Percentiles rank a stretch among this genome's conserved stretches.
These are phyloP conservation scores for Rotaria sp. DNA, from an alignment of 2,888 invertebrate species.

Conservation along the genomic window DNA sequence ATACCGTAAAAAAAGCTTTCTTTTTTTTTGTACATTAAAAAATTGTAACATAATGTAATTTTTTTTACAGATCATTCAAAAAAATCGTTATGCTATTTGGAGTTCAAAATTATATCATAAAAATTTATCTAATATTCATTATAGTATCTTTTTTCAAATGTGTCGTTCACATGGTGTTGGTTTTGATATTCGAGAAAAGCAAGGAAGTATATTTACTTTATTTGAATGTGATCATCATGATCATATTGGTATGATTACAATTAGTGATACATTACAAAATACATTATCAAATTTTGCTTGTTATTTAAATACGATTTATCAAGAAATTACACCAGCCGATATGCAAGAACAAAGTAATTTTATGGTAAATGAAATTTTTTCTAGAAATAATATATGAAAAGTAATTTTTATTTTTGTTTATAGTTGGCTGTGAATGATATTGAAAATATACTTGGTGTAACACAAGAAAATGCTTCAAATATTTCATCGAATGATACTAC, in stretches of 20 bases:
- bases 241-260: slow-evolving; percentile 53
- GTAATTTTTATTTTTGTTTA: background rate
- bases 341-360: slow-evolving; percentile 55
- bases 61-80: background rate
- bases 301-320: slow-evolving; percentile 53
- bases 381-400: background rate
- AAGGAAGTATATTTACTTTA: slow-evolving; percentile 53
- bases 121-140: slow-evolving; percentile 55
- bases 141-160: slow-evolving; percentile 56
- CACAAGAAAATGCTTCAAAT: background rate
- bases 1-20: slow-evolving; percentile 33
- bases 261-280: slow-evolving; percentile 52
- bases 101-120: slow-evolving; percentile 52
- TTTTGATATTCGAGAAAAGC: slow-evolving; percentile 54
- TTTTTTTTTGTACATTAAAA: too few species aligned
- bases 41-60: background rate
- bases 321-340: slow-evolving; percentile 53
- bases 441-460: background rate
- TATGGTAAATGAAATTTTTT: slow-evolving; percentile 45
- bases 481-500: background rate
- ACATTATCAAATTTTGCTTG: slow-evolving; percentile 52
- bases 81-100: slow-evolving; percentile 50
- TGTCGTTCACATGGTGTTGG: slow-evolving; percentile 56
- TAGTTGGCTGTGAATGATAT: background rate
- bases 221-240: slow-evolving; percentile 53